Evolutionary conservation across 2,113 vertebrate genomes (phyloP), one percentile per base, ranked within the genome.

Genomic region (Sterrhoptilus dennistouni): DNA sequence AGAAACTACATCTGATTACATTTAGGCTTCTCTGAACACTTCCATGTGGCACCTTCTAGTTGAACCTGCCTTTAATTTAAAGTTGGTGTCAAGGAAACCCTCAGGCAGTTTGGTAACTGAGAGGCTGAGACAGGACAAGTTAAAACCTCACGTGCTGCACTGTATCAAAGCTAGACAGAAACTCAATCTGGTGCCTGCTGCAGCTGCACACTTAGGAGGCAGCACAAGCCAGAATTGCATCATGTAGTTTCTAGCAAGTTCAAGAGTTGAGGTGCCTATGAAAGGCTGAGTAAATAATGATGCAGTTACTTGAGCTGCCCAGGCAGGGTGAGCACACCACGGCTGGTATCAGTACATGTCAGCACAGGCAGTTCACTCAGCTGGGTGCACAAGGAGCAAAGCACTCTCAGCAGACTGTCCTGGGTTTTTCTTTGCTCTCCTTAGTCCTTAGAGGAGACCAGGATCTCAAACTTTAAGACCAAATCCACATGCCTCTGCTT

Each of bases 151-250:
- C 0, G 0, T 91, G 82, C 68, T 88, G 68, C 40, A 8, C 50
- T 22, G 35, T 68, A 71, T 84, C 69, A 82, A 94, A 95, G 60
- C 83, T 92, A 78, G 89, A 70, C 63, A 88, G 93, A 95, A 96
- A 96, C 85, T 74, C 71, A 88, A 90, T 94, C 90, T 90, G n/a
- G 87, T 94, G 93, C 47, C 75, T 89, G 71, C 81, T 83, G 90
- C 79, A 93, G 75, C 90, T 96, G 95, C 16, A 3, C 56, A 15
- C 71, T 80, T 56, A 88, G 61, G 83, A 94, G 93, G 81, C 50
- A 87, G 87, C 56, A 65, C 63, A 57, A 87, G 95, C 82, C 92
- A 96, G 76, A 88, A 95, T 71, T 88, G 76, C 68, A 85, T 96
- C 85, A 92, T 72, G 38, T 81, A 10, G 44, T 78, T 95, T 95